phyloP scores from a whole-genome alignment of 2,797 vertebrate species.

The Choloepus didactylus region DNA sequence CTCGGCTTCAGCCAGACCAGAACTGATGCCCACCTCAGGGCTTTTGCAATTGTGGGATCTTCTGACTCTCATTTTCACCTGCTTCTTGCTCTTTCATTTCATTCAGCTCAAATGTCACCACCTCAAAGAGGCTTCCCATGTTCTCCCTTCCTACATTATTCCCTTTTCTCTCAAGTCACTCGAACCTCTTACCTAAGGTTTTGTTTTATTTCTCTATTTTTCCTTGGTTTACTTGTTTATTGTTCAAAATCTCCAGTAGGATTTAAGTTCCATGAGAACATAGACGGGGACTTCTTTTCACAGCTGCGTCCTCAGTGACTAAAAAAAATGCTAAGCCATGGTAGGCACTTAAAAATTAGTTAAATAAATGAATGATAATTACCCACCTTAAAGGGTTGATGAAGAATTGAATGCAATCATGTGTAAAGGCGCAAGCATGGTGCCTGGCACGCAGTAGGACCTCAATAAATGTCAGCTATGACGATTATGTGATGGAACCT shows the following conservation, averaged over 20 bases:
- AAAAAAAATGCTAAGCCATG: neutral
- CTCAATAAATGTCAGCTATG: neutral
- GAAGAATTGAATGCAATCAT: neutral
- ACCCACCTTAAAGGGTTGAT: neutral
- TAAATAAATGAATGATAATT: neutral
- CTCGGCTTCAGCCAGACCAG: neutral
- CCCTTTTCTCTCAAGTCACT: neutral
- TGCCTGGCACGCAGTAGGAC: conserved; percentile 12
- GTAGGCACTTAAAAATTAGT: neutral
- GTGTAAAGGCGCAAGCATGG: neutral
- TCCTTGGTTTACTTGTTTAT: neutral
- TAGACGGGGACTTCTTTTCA: neutral
- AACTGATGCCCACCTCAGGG: neutral
- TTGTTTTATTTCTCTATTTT: neutral
- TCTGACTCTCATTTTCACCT: neutral
- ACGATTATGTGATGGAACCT: neutral
- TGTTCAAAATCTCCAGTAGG: neutral
- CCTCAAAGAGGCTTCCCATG: neutral
- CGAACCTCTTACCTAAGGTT: neutral
- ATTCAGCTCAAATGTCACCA: neutral
- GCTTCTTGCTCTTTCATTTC: neutral
- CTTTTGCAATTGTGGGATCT: neutral
- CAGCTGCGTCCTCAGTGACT: neutral
- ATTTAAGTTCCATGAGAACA: neutral
- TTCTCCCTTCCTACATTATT: neutral